These are phyloP conservation scores for Drosophila sordidapex DNA, from an alignment of 2,888 invertebrate genomes.

Conservation along the genomic window DNA sequence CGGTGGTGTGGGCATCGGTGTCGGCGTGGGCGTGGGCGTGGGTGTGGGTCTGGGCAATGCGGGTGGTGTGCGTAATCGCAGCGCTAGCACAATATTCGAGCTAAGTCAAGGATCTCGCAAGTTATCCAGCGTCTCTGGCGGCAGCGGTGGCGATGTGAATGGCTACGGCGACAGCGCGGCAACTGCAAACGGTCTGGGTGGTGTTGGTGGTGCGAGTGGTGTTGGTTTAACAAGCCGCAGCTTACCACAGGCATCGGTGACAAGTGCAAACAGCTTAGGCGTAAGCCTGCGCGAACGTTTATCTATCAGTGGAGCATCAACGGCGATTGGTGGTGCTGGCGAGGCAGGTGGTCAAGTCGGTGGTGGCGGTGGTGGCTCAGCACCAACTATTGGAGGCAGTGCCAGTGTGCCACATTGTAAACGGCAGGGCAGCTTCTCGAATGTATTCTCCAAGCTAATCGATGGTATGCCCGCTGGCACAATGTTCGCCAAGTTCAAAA, in stretches of 20 bases:
- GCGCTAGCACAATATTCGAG: constrained; percentile 73
- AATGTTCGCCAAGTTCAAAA: constrained; percentile 91
- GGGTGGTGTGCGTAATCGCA: constrained; percentile 61
- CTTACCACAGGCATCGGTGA: constrained; percentile 25
- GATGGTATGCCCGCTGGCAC: constrained; percentile 86
- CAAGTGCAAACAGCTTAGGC: constrained; percentile 46
- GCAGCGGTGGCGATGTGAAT: constrained; percentile 56
- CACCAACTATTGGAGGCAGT: constrained; percentile 62
- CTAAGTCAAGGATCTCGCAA: constrained; percentile 54
- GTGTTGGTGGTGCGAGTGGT: constrained; percentile 27
- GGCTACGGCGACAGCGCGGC: constrained; percentile 56
- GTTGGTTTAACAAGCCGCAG: constrained; percentile 14
- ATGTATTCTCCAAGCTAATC: constrained; percentile 85
- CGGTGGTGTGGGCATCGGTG: constrained; percentile 32
- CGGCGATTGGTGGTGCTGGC: constrained; percentile 32
- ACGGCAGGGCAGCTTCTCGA: constrained; percentile 84
- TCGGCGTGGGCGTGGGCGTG: constrained; percentile 29
- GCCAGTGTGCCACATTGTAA: constrained; percentile 64
- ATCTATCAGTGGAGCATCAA: constrained; percentile 62
- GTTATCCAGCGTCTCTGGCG: constrained; percentile 35
- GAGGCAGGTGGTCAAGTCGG: constrained; percentile 17
- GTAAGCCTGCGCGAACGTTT: constrained; percentile 65
- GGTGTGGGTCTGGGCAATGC: constrained; percentile 49
- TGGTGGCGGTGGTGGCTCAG: constrained; percentile 51
- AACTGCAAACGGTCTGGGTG: constrained; percentile 56